Conservation (phyloP, 2,797 vertebrate species). For the Artibeus lituratus region DNA sequence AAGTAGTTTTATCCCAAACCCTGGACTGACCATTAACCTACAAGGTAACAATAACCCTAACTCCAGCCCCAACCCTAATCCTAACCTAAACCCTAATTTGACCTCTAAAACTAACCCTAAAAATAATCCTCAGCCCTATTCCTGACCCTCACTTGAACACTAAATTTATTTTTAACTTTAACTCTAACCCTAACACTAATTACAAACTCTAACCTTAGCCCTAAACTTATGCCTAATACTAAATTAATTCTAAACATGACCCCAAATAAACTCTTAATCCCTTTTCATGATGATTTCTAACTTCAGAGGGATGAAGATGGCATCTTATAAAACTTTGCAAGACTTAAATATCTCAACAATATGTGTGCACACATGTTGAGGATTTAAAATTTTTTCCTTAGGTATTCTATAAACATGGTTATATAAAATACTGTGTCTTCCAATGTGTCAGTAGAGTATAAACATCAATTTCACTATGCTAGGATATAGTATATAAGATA, state of each 20-base stretch:
- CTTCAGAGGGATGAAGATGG: neutral
- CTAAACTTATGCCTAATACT: neutral
- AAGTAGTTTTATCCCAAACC: neutral
- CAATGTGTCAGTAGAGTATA: neutral
- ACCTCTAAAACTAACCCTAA: neutral
- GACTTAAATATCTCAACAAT: neutral
- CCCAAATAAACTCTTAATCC: neutral
- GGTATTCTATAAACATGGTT: neutral
- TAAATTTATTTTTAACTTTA: neutral
- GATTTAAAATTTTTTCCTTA: neutral
- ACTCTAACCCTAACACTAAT: neutral
- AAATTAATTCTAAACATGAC: neutral
- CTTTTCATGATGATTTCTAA: neutral
- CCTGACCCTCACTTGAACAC: neutral
- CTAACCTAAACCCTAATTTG: neutral
- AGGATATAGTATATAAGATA: no score
- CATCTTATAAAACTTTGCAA: neutral
- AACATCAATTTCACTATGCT: no score
- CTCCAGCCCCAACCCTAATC: neutral
- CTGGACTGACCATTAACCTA: neutral
- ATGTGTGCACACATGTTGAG: neutral
- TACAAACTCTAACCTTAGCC: neutral
- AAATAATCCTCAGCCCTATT: neutral
- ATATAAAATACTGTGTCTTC: neutral
- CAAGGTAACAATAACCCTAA: neutral